phyloP scores from a whole-genome alignment of 53 echinoderm and acorn worm species.

The Echinarachnius parma region DNA sequence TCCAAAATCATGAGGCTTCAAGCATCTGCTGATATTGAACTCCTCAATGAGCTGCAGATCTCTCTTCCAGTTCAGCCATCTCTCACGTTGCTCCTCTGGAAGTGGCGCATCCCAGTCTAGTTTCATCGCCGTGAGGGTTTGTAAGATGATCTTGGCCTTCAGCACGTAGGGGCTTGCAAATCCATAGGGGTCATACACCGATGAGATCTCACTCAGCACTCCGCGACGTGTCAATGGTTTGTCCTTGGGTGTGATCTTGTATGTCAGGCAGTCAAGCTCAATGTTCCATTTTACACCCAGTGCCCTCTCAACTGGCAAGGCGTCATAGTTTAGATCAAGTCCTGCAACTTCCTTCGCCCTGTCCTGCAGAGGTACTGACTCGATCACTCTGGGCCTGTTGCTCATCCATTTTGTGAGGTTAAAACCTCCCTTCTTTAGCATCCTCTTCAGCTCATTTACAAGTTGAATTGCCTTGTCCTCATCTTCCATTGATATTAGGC shows the following conservation, averaged over 20 bases:
- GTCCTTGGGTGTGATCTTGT: constrained; percentile 13
- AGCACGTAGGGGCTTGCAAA: constrained; percentile 28
- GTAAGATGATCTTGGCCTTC: constrained; percentile 33
- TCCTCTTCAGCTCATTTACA: constrained; percentile 23
- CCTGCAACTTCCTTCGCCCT: constrained; percentile 46
- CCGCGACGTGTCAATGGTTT: constrained; percentile 36
- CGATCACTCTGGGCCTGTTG: constrained; percentile 34
- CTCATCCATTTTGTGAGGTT: constrained; percentile 45
- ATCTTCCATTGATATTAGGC: constrained; percentile 45
- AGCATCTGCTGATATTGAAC: constrained; percentile 7
- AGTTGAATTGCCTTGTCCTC: constrained; percentile 45
- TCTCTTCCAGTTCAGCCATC: constrained; percentile 27
- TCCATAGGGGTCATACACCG: constrained; percentile 47
- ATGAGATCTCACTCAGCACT: constrained; percentile 30
- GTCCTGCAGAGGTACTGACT: constrained; percentile 22
- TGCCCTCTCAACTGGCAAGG: constrained; percentile 47
- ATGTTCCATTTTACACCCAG: constrained; percentile 46
- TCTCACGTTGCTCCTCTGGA: constrained; percentile 8
- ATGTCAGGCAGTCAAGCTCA: constrained; percentile 17
- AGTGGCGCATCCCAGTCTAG: constrained; percentile 23
- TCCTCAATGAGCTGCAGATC: constrained; percentile 7
- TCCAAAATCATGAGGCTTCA: neutral
- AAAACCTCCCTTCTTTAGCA: constrained; percentile 43
- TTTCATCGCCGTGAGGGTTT: constrained; percentile 4
- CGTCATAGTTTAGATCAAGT: constrained; percentile 15